Base-by-base conservation (phyloP, 2,113 vertebrate species). In the Dolichallabes microphthalmus region DNA sequence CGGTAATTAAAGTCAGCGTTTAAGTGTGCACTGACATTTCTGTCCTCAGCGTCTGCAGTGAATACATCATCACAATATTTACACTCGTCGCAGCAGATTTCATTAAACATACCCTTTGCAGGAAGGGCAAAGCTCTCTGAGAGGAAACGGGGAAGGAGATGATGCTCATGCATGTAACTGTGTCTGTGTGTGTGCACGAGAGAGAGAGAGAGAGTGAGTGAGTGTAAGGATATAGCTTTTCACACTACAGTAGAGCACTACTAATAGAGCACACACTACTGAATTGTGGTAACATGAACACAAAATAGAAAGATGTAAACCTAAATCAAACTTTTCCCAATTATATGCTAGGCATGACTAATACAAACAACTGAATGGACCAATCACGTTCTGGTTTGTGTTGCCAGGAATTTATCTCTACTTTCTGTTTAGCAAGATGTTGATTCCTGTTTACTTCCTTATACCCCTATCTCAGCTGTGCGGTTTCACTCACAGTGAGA, bases 1-100 rank as follows among this genome's bases (percentile, higher is more conserved):
- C 10, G 10, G 32, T 71, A 45, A 71, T 71, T 71, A 71, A 71
- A 22, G 69, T 73, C 10, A 55, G 10, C 83, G 83, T 74, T 89
- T 82, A 68, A 89, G 77, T 87, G 86, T 82, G 82, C 25, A 35
- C 80, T 88, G 88, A 89, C 87, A 87, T 93, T 91, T 86, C 83
- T 80, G 3, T 30, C 66, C 30, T 73, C 20, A 2, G 17, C 7
- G 1, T 69, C 66, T 69, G 30, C 66, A 10, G 30, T 35, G 30
- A 73, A 73, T 45, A 12, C 45, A 73, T 5, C 35, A 73, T 9
- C 35, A 22, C 20, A 73, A 73, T 73, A 73, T 73, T 73, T 45
- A 73, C 13, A 45, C 69, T 45, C 69, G 2, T 52, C 12, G n/a
- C 45, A 15, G 45, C 39, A 74, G 39, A 74, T 52, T n/a, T 13